Evolutionary conservation across 2,797 vertebrate species (phyloP), one percentile per base, ranked within the genome.

Genomic region (Amphiprion clarkii): DNA sequence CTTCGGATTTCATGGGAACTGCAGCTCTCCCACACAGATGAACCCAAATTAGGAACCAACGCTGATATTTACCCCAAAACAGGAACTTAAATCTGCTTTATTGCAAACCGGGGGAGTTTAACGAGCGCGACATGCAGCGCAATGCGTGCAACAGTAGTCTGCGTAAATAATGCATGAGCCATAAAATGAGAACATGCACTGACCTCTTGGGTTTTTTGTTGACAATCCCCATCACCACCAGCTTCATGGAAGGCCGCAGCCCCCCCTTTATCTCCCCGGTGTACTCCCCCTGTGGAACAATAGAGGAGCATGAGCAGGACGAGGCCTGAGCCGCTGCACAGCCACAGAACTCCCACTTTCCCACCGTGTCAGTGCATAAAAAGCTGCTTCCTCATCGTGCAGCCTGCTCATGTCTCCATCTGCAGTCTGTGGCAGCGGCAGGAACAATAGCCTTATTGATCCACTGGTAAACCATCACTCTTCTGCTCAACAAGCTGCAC

Each of bases 221-320:
- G 70, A 98, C 91, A 82, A 96, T 94, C 40, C 97, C 97, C 93
- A 97, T 97, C 48, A 98, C 90, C 8, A 95, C 93, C 85, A 97
- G 95, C 77, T 95, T 97, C 97, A 97, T 97, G 55, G 96, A 93
- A 82, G 97, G 96, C 93, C 95, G 95, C 88, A 97, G 78, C 33
- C 97, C 97, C 55, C 96, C 96, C 92, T 96, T 97, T 88, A 97
- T 97, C 89, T 96, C 95, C 46, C 97, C 97, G 76, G 91, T 90
- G 71, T 97, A 98, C 70, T 95, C 95, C 89, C 89, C 92, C 97
- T 98, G 93, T 40, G 79, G 72, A 86, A 91, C 92, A 92, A 93
- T 71, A 74, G 82, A 82, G 27, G 25, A 21, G 25, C 14, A 42
- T 3, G 19, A 11, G 11, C 27, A 31, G 70, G 53, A 29, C 27